Conservation (phyloP, 2,113 vertebrate genomes). For the Promerops cafer region DNA sequence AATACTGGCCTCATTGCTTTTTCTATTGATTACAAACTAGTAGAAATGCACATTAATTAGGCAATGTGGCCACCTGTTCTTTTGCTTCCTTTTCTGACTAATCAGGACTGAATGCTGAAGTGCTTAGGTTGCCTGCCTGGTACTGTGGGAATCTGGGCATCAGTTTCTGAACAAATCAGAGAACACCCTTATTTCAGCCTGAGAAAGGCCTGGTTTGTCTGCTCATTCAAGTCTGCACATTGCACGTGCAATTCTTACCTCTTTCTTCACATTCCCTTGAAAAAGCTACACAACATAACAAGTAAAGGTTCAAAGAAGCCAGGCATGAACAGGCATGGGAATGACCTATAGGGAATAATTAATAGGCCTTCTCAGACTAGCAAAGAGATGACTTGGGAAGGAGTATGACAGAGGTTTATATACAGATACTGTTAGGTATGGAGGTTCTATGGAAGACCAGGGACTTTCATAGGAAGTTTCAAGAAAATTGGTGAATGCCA, state of each 20-base stretch:
- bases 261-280: background rate
- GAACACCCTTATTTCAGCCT: background rate
- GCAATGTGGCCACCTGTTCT: background rate
- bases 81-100: background rate
- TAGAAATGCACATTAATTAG: background rate
- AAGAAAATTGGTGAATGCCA: background rate
- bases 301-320: background rate
- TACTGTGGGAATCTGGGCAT: background rate
- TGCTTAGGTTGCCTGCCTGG: background rate
- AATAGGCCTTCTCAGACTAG: background rate
- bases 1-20: background rate
- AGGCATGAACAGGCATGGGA: background rate
- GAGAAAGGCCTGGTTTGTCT: background rate
- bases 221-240: background rate
- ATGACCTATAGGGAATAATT: background rate
- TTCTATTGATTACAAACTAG: background rate
- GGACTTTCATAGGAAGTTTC: background rate
- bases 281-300: background rate
- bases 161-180: background rate
- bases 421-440: background rate
- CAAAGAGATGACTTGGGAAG: background rate
- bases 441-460: background rate
- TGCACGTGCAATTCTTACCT: background rate
- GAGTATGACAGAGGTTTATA: background rate
- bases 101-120: background rate